A percentile compares a stretch with the other conserved stretches of the same genome.
Conservation (phyloP, 1,140 invertebrate species). For the Diabrotica virgifera region DNA sequence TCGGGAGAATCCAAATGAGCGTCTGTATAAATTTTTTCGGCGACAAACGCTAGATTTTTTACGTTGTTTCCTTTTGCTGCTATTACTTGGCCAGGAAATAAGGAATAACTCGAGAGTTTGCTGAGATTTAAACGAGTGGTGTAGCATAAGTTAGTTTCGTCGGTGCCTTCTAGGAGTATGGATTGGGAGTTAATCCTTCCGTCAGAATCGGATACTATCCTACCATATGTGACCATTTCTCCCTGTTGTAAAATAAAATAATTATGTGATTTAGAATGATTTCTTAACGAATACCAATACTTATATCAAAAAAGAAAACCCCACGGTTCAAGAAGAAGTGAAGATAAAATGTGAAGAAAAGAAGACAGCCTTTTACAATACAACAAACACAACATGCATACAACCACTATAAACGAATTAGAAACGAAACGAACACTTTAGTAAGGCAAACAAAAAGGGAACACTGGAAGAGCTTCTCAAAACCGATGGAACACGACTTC, state of each 20-base stretch:
- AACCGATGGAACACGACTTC: too few relatives aligned
- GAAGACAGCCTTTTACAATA: too few relatives aligned
- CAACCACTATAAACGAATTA: too few relatives aligned
- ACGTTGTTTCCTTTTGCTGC: constrained; percentile 70
- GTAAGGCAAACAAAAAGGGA: too few relatives aligned
- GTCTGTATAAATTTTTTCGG: constrained; percentile 61
- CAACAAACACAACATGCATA: too few relatives aligned
- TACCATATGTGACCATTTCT: constrained; percentile 58
- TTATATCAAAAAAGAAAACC: too few relatives aligned
- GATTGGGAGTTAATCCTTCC: constrained; percentile 67
- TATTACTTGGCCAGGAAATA: constrained; percentile 85
- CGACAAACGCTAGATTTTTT: constrained; percentile 65
- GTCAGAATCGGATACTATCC: constrained; percentile 70
- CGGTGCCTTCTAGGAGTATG: constrained; percentile 67
- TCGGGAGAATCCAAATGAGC: constrained; percentile 37
- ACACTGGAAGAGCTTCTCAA: too few relatives aligned
- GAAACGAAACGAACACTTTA: too few relatives aligned
- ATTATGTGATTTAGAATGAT: too few relatives aligned
- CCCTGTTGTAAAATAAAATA: constrained; percentile 48
- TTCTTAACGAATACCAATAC: too few relatives aligned
- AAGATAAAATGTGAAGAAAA: too few relatives aligned
- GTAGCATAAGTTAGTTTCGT: constrained; percentile 51
- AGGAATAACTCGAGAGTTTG: constrained; percentile 64
- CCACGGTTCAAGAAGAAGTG: too few relatives aligned
- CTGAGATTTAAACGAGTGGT: constrained; percentile 58